Percentiles rank a stretch among this genome's conserved stretches.
phyloP scores from a whole-genome alignment of 2,797 vertebrate species.

The Melanogrammus aeglefinus region DNA sequence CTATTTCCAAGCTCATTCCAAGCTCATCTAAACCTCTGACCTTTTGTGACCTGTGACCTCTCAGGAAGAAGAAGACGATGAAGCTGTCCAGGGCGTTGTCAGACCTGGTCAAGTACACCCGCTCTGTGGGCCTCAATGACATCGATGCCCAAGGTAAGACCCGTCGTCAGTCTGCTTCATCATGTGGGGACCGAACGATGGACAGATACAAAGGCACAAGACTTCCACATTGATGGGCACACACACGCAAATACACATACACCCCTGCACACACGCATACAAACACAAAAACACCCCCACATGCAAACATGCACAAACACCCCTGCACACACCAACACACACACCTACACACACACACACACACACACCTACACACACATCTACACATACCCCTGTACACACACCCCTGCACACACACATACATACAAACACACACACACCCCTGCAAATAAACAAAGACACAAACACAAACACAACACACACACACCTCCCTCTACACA shows the following conservation, averaged over 20 bases:
- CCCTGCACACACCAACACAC: not conserved
- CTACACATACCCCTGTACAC: not conserved
- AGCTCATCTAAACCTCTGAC: not conserved
- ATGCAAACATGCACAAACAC: not conserved
- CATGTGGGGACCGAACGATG: not conserved
- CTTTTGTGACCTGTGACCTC: not conserved
- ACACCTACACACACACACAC: not conserved
- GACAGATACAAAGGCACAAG: not conserved
- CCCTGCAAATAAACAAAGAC: not conserved
- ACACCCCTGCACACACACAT: not conserved
- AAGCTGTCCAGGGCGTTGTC: conserved; percentile 94
- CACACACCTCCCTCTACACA: not conserved
- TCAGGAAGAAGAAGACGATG: conserved; percentile 96
- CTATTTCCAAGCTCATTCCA: not conserved
- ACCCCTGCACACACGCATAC: not conserved
- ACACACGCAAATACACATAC: too few relatives aligned
- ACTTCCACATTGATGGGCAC: not conserved
- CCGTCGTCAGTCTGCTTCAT: too few relatives aligned
- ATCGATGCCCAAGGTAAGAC: conserved; percentile 84
- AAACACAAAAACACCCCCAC: too few relatives aligned
- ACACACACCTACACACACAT: too few relatives aligned
- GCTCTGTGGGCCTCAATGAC: conserved; percentile 90
- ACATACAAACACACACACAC: too few relatives aligned
- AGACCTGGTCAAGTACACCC: conserved; percentile 94
- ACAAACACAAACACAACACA: not conserved